These are phyloP conservation scores for Iphiclides podalirius DNA, from an alignment of 2,888 invertebrate genomes.

Conservation along the genomic window DNA sequence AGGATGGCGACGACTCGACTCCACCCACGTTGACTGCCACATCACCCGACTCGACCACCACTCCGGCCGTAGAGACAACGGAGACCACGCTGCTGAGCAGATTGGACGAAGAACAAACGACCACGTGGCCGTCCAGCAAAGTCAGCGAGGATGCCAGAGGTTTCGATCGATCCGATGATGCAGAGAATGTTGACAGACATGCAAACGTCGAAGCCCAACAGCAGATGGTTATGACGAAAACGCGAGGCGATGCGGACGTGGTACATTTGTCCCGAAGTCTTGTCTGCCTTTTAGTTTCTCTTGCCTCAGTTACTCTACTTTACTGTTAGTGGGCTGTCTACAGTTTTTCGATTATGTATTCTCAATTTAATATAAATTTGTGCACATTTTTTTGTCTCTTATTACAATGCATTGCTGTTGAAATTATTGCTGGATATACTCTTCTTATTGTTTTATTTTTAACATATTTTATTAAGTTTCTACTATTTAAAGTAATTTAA, in stretches of 20 bases:
- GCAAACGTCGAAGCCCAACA: conserved; percentile 29
- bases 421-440: conserved; percentile 1
- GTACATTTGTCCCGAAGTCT: conserved; percentile 1
- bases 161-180: conserved; percentile 28
- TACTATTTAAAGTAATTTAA: too few species aligned
- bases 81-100: conserved; percentile 9
- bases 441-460: too few species aligned
- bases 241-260: neutral
- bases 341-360: conserved; percentile 15
- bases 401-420: conserved; percentile 6
- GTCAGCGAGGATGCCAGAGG: conserved; percentile 29
- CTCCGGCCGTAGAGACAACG: conserved; percentile 1
- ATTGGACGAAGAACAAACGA: conserved; percentile 17
- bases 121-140: conserved; percentile 37
- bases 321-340: too few species aligned
- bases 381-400: conserved; percentile 12
- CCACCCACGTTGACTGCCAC: conserved; percentile 19
- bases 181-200: conserved; percentile 31
- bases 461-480: too few species aligned
- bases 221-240: conserved; percentile 18
- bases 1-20: conserved; percentile 2
- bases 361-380: conserved; percentile 21
- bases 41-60: conserved; percentile 19
- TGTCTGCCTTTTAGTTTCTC: conserved; percentile 29
- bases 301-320: conserved; percentile 9